Conservation (phyloP, 1,140 invertebrate genomes). For the Hylaeus anthracinus region DNA sequence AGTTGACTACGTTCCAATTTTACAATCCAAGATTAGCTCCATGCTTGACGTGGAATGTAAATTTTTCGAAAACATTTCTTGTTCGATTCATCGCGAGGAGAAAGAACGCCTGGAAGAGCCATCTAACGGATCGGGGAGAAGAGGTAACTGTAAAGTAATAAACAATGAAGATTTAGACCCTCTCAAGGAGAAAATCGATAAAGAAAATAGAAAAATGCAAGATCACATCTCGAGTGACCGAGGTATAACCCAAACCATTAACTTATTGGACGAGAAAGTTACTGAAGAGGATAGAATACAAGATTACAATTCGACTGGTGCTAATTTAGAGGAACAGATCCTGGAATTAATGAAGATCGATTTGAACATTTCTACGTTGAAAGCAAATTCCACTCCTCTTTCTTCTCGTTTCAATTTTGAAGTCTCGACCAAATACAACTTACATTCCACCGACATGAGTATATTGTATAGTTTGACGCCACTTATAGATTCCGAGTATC, state of each 20-base stretch:
- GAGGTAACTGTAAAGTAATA: too few species aligned
- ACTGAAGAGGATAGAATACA: neutral
- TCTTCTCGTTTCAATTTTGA: conserved; percentile 54
- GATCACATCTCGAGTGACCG: too few species aligned
- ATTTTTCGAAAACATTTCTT: neutral
- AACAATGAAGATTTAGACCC: neutral
- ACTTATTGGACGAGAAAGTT: neutral
- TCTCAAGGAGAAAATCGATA: too few species aligned
- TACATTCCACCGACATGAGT: conserved; percentile 71
- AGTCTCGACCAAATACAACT: conserved; percentile 70
- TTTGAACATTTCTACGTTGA: conserved; percentile 65
- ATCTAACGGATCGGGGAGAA: too few species aligned
- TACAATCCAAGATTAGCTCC: too few species aligned
- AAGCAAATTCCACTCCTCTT: conserved; percentile 46
- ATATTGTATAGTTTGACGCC: conserved; percentile 76
- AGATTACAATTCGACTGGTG: neutral
- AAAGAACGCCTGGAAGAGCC: neutral
- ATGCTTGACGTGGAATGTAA: neutral
- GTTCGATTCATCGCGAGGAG: neutral
- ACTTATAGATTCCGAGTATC: conserved; percentile 8
- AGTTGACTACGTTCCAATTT: conserved; percentile 32
- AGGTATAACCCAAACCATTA: too few species aligned
- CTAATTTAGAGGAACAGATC: neutral
- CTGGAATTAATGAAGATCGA: conserved; percentile 71
- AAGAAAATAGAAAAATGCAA: too few species aligned